Evolutionary conservation across 2,888 invertebrate species (phyloP), one percentile per base, ranked within the genome.

Genomic region (Pycnomerus fuliginosus): DNA sequence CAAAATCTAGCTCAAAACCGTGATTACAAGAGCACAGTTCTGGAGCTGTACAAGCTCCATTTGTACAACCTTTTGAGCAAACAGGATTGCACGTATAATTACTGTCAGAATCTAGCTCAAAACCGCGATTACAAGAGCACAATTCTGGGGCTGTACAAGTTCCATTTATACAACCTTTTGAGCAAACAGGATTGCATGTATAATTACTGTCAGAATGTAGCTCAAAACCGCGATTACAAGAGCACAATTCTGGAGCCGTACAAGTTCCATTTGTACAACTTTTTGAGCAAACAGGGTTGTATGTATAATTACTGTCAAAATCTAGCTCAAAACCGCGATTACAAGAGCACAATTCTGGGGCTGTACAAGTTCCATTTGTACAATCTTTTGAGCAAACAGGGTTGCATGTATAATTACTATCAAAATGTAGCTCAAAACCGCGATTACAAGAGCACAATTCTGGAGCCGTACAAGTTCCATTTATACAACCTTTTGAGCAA

Each of bases 391-490:
- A 28, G 5, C 28, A 28, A 28, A 28, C 13, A 3, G 50, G 47
- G 3, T 39, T 16, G 27, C 50, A 50, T 8, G 11, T 16, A 23
- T 43, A 34, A 4, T 22, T 38, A 12, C 38, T 13, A 2, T 10
- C 14, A 11, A 28, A 7, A 3, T 10, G 8, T n/a, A n/a, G n/a
- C n/a, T n/a, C n/a, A 5, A 12, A 28, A 7, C 45, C 43, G 45
- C 55, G 46, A 3, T 41, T 31, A 37, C 57, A 57, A 3, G 42
- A 36, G 22, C 57, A 57, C 1, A 36, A 44, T 17, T 58, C 50
- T 1, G 79, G 78, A 1, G 71, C 72, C 0, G 69, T 59, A 49
- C 79, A 79, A 1, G 50, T 53, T 1, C 76, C 77, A 57, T 80
- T 77, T 2, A 23, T 16, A 8, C 20, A 20, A 4, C 8, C 5